Evolutionary conservation across 2,113 vertebrate species (phyloP).

Genomic region (Zosterops borbonicus): DNA sequence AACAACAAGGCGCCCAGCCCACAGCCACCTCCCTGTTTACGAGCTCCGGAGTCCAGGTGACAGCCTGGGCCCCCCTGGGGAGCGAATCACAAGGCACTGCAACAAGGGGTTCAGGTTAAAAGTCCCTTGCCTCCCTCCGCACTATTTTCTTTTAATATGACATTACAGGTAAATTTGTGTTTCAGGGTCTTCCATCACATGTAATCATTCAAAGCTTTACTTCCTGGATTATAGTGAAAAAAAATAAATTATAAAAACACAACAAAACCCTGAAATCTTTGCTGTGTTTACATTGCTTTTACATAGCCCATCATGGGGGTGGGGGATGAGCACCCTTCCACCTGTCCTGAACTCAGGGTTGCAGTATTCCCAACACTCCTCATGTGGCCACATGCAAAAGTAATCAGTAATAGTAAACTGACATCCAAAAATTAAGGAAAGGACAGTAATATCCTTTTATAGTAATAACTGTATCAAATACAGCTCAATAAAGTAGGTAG

Average conservation of each 20-base stretch:
- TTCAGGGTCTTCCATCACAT: neutral
- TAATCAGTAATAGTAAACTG: neutral
- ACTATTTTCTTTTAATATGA: neutral
- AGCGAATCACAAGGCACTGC: neutral
- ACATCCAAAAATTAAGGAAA: neutral
- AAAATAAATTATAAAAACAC: neutral
- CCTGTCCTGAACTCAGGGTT: neutral
- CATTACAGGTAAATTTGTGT: neutral
- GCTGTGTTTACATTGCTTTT: neutral
- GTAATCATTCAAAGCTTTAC: neutral
- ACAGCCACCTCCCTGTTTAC: neutral
- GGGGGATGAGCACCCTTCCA: neutral
- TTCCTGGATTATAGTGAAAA: neutral
- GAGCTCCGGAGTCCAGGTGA: neutral
- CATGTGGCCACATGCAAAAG: neutral
- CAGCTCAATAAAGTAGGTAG: neutral
- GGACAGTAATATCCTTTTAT: neutral
- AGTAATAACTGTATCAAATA: neutral
- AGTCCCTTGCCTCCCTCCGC: neutral
- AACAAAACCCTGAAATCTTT: neutral
- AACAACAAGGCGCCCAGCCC: neutral
- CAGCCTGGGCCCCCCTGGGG: neutral
- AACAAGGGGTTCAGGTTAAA: accelerated
- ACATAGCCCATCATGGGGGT: accelerated
- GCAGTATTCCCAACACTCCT: neutral